Evolutionary conservation across 2,113 vertebrate species (phyloP), one percentile per base, ranked within the genome.

Genomic region (Marcusenius ussheri): DNA sequence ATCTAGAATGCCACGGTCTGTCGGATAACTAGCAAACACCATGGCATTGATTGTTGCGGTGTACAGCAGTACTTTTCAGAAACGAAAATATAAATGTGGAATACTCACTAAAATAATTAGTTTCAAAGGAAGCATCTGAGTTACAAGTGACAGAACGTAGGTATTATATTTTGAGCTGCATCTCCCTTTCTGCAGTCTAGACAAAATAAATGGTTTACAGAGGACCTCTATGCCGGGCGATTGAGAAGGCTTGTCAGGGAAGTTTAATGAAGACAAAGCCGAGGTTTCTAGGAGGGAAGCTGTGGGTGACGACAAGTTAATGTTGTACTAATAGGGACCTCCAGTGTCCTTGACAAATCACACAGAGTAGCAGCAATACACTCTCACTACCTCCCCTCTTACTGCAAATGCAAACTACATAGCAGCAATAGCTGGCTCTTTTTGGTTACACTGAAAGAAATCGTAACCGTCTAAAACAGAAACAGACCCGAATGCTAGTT

Each of bases 211-310:
- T 90, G 86, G 90, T 89, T 87, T 85, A 85, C 17, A 9, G 21
- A 56, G 11, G 86, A 83, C 89, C 90, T 84, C 88, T 31, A 88
- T 53, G 27, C 84, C 90, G 46, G 46, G 91, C 87, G 88, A 83
- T 87, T 90, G 89, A 89, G 90, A 90, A 91, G 93, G 92, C 92
- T 93, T 93, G 94, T 94, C 94, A 93, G 86, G 89, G 51, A 35
- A 88, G 86, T 70, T 90, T 94, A 94, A 95, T 94, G 93, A 94
- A 95, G 94, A 95, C 93, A 94, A 94, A 94, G 91, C 89, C 85
- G 90, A 85, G 92, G 90, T 91, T 91, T 90, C 84, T 51, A 80
- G 89, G 89, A 89, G 88, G 90, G 91, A 91, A 93, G 87, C 88
- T 91, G 92, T 89, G 92, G 90, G 90, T 91, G 91, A 92, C 90